Conservation (phyloP, 1,140 invertebrate genomes). For the Sinonovacula constricta region DNA sequence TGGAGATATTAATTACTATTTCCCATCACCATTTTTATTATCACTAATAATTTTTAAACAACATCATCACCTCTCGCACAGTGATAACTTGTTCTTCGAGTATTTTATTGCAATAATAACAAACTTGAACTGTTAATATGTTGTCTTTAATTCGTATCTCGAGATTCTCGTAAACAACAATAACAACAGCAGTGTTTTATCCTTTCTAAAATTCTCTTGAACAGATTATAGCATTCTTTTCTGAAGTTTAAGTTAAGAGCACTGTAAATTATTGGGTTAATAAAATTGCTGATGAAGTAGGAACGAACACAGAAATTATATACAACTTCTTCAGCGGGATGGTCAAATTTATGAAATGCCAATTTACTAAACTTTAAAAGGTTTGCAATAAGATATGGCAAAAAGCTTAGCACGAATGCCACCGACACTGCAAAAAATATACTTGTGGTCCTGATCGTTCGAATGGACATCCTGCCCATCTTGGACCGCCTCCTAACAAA, state of each 20-base stretch:
- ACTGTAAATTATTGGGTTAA: slow-evolving; percentile 66
- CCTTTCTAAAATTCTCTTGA: slow-evolving; percentile 33
- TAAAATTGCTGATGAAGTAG: slow-evolving; percentile 62
- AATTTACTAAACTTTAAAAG: slow-evolving; percentile 58
- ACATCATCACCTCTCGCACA: too few species aligned
- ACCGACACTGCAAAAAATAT: slow-evolving; percentile 62
- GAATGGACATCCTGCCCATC: slow-evolving; percentile 44
- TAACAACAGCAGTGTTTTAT: slow-evolving; percentile 7
- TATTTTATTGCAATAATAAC: too few species aligned
- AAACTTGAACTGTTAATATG: too few species aligned
- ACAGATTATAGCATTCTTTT: slow-evolving; percentile 56
- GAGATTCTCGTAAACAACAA: too few species aligned
- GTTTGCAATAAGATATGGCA: slow-evolving; percentile 61
- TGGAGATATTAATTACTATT: too few species aligned
- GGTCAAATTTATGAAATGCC: slow-evolving; percentile 48
- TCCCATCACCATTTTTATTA: too few species aligned
- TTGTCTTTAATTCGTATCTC: too few species aligned
- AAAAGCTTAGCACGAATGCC: slow-evolving; percentile 60
- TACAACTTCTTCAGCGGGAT: slow-evolving; percentile 52
- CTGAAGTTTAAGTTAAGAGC: slow-evolving; percentile 57
- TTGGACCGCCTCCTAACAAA: slow-evolving; percentile 8
- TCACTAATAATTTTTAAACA: too few species aligned
- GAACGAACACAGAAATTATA: slow-evolving; percentile 63
- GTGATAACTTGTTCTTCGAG: too few species aligned
- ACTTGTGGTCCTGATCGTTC: slow-evolving; percentile 54